These are phyloP conservation scores for Choloepus hoffmanni DNA, from an alignment of 2,113 vertebrate species.

Conservation along the genomic window DNA sequence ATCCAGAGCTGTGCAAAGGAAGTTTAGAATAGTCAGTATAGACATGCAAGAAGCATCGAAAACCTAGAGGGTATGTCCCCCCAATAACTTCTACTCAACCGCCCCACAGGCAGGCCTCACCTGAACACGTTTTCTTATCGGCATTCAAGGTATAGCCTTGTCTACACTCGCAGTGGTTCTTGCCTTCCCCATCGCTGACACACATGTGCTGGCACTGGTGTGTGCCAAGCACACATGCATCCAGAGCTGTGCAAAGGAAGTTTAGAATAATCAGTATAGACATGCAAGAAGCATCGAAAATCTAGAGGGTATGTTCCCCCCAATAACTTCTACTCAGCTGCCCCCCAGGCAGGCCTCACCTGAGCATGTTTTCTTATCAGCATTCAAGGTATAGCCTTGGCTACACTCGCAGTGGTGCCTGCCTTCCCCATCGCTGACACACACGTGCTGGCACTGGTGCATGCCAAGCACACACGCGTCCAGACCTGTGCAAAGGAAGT, in stretches of 20 bases:
- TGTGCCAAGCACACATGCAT: slow-evolving; percentile 88
- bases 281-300: background rate
- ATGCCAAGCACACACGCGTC: slow-evolving; percentile 88
- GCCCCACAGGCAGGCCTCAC: slow-evolving; percentile 80
- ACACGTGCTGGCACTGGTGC: slow-evolving; percentile 93
- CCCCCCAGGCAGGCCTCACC: slow-evolving; percentile 81
- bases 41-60: background rate
- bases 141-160: slow-evolving; percentile 90
- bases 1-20: slow-evolving; percentile 86
- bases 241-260: slow-evolving; percentile 85
- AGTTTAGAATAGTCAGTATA: background rate
- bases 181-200: slow-evolving; percentile 85
- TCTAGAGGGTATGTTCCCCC: rapidly evolving
- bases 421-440: slow-evolving; percentile 86
- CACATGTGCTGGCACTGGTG: slow-evolving; percentile 94
- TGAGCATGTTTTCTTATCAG: slow-evolving; percentile 92
- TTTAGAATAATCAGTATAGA: background rate
- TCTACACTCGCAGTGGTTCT: slow-evolving; percentile 91
- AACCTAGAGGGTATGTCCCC: rapidly evolving
- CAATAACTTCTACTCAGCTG: background rate
- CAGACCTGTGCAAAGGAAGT: slow-evolving; percentile 83
- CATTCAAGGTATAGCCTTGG: slow-evolving; percentile 90
- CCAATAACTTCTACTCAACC: background rate
- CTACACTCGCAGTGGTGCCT: slow-evolving; percentile 91
- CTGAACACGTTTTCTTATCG: slow-evolving; percentile 92